Percentiles rank a stretch among this genome's conserved stretches.
phyloP scores from a whole-genome alignment of 2,113 vertebrate genomes.

The Sinocyclocheilus rhinocerous region DNA sequence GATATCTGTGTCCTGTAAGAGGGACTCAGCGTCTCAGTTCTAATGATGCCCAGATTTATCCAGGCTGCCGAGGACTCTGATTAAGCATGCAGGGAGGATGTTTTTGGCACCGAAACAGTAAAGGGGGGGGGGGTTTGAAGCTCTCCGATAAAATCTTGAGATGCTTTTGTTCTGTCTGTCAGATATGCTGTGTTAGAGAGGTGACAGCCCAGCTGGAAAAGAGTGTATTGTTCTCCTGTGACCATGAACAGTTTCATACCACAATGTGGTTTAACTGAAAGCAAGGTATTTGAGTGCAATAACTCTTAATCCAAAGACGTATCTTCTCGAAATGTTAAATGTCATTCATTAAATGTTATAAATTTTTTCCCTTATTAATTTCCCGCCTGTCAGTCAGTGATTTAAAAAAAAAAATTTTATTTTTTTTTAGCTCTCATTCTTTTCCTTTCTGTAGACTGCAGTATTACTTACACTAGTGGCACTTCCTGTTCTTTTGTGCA shows the following conservation, averaged over 20 bases:
- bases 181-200: slow-evolving; percentile 38
- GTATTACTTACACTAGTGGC: slow-evolving; percentile 15
- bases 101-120: slow-evolving; percentile 24
- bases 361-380: slow-evolving; percentile 10
- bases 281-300: slow-evolving; percentile 12
- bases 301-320: slow-evolving; percentile 24
- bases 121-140: slow-evolving; percentile 12
- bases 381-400: neutral
- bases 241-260: slow-evolving; percentile 4
- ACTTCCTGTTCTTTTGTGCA: slow-evolving; percentile 24
- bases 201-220: slow-evolving; percentile 26
- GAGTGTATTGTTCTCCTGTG: slow-evolving; percentile 17
- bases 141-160: slow-evolving; percentile 32
- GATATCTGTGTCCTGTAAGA: neutral
- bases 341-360: slow-evolving; percentile 35
- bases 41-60: slow-evolving; percentile 8
- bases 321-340: slow-evolving; percentile 9
- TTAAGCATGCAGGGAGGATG: slow-evolving; percentile 27
- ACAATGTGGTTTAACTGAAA: slow-evolving; percentile 14
- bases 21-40: neutral
- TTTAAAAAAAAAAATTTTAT: neutral
- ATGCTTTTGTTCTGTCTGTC: slow-evolving; percentile 37
- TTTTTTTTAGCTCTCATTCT: neutral
- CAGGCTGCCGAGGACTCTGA: slow-evolving; percentile 4
- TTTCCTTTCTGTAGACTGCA: neutral